Conservation (phyloP, 2,888 invertebrate species). For the Rotaria sp. region DNA sequence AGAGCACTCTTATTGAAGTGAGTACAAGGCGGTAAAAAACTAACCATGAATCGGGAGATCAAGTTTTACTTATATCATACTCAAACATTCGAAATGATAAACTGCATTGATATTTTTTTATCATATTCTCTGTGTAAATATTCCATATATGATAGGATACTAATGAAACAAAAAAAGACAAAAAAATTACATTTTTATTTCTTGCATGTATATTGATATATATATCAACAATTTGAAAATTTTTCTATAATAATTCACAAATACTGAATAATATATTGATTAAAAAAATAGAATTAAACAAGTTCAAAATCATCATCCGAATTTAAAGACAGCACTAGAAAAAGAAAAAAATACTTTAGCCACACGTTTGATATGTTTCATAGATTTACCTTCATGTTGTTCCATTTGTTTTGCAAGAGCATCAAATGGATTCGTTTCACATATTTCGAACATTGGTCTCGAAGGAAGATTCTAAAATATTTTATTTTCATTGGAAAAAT, state of each 20-base stretch:
- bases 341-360: not conserved
- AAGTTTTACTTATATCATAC: too few species aligned
- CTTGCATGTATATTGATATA: not conserved
- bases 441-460: conserved; percentile 39
- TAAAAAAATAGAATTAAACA: not conserved
- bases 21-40: too few species aligned
- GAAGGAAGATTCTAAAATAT: not conserved
- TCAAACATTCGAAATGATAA: too few species aligned
- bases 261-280: too few species aligned
- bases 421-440: conserved; percentile 9
- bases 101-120: too few species aligned
- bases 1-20: too few species aligned
- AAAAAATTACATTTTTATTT: not conserved
- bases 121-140: too few species aligned
- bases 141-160: too few species aligned
- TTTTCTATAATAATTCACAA: not conserved
- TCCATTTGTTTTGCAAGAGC: not conserved
- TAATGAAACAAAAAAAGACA: not conserved
- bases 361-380: too few species aligned
- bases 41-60: too few species aligned
- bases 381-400: not conserved
- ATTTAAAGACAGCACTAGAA: not conserved
- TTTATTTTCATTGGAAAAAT: not conserved
- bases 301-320: conserved; percentile 20
- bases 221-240: not conserved